These are phyloP conservation scores for Corythaixoides concolor DNA, from an alignment of 2,113 vertebrate genomes.

Conservation along the genomic window DNA sequence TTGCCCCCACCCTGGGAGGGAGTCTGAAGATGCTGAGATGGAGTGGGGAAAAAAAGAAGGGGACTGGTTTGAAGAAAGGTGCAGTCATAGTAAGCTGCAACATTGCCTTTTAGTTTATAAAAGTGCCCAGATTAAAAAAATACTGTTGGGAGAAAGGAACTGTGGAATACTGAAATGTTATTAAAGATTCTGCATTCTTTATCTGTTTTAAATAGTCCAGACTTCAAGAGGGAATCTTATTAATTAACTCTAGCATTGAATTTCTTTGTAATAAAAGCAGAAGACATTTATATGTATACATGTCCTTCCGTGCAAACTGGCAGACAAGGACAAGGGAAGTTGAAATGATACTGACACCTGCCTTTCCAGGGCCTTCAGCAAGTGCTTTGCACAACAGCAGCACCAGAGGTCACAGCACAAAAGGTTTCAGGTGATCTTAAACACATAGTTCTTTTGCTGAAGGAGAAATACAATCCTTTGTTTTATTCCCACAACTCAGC, in stretches of 20 bases:
- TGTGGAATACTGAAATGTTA: neutral
- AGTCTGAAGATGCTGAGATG: neutral
- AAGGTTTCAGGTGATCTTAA: neutral
- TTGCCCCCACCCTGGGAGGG: neutral
- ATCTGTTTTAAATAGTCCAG: neutral
- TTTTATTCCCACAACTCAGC: slow-evolving; percentile 12
- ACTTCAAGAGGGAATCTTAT: neutral
- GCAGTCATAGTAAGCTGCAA: neutral
- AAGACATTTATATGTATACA: neutral
- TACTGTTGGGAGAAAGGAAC: neutral
- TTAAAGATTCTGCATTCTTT: neutral
- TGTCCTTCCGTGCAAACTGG: neutral
- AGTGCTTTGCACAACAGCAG: neutral
- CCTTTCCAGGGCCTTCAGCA: neutral
- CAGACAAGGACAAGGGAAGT: neutral
- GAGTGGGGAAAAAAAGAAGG: neutral
- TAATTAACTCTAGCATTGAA: neutral
- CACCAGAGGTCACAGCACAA: neutral
- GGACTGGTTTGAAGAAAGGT: neutral
- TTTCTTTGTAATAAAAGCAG: neutral
- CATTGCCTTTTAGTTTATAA: neutral
- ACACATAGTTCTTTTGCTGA: neutral
- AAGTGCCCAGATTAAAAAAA: neutral
- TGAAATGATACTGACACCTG: neutral
- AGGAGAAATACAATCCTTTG: neutral